Base-by-base conservation (phyloP, 2,113 vertebrate species). In the Acanthisitta chloris region DNA sequence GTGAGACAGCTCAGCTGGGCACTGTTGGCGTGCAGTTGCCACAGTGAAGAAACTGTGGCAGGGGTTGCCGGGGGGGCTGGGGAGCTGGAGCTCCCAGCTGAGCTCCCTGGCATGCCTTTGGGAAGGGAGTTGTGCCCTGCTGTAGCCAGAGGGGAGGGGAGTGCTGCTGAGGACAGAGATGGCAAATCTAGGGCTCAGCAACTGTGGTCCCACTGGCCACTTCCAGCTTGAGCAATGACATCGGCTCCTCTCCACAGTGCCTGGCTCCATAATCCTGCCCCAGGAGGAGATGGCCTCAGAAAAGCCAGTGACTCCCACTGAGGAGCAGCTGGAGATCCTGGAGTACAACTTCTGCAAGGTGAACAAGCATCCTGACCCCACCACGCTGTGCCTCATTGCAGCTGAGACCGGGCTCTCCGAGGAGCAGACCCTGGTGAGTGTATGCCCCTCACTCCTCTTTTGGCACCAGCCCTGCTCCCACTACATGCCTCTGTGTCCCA, bases 241-340 rank as follows among this genome's bases (percentile, higher is more conserved):
- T 42, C 0, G 3, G 51, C 34, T 17, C 49, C 59, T 91, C 48
- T 71, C 17, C 0, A 1, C 58, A 91, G 94, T 28, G 45, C 36
- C 55, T 92, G 38, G 57, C 78, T 81, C 77, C 46, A 11, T 81
- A 80, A 29, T 64, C 54, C 58, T 81, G 66, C 26, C 40, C 14
- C 29, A 43, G 49, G 38, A 74, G 69, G 95, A 97, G 76, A 98
- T 97, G 95, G 97, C 97, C 21, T 85, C 93, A 0, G 95, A 98
- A 77, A 90, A 87, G 23, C 45, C 94, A 10, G 93, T 78, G 93
- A 96, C 93, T 88, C 97, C 92, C 89, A 98, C 97, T 3, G 89
- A 98, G 79, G 98, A 98, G 88, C 98, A 98, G 95, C 79, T 98
- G 69, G 97, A 98, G 79, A 98, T 98, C 79, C 96, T 98, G 95